Evolutionary conservation across 2,113 vertebrate species (phyloP), one percentile per base, ranked within the genome.

Genomic region (Python bivittatus): DNA sequence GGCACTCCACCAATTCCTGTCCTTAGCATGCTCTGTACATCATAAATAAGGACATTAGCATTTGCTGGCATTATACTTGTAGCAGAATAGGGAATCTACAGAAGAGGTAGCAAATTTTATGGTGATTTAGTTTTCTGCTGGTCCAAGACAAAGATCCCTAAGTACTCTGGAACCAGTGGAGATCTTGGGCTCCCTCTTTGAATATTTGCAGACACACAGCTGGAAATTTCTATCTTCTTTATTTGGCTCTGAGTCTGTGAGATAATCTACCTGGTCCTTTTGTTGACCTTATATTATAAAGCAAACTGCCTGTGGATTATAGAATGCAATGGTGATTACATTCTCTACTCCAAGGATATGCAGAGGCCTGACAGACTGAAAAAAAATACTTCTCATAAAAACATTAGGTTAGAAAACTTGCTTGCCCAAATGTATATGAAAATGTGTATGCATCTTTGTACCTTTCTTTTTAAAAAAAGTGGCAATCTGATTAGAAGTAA

Each of bases 231-330:
- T 91, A 88, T 64, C 4, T 52, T 64, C 44, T 61, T 58, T 0
- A 42, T 86, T 4, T 1, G 68, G 38, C 91, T 92, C 87, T 57
- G 91, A 83, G 53, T 1, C 52, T 83, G 85, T 0, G 52, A 89
- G 84, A 58, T 0, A 48, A 52, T 92, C 68, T 0, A 0, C 0
- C 0, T 92, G 54, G 89, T 58, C 29, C 0, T 0, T 11, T 52
- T 92, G 4, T 29, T 0, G 33, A 38, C 7, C 61, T 33, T 58
- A n/a, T 27, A 44, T 7, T 44, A 23, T 27, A 52, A 57, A 90
- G 25, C 86, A 48, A 22, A 79, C 83, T 58, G 29, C 54, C 54
- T 58, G 29, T 44, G 10, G 20, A 4, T 44, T 44, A 42, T 23
- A 58, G 56, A 88, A 56, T 88, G 54, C 54, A 79, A 79, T 79